Base-by-base conservation (phyloP, 2,113 vertebrate genomes). In the Orthonyx spaldingii region DNA sequence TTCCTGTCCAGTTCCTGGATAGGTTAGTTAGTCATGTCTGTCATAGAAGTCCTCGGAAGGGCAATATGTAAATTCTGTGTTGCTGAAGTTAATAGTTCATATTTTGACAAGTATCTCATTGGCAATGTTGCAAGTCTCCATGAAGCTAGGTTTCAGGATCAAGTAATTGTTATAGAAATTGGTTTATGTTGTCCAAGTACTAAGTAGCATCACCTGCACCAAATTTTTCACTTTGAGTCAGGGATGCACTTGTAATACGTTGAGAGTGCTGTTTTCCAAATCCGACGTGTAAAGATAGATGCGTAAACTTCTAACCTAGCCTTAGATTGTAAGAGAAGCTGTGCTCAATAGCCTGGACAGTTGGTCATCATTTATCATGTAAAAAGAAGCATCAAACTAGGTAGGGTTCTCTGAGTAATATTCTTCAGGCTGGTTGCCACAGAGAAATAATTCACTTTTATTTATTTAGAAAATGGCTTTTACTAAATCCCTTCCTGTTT, bases 381-480 rank as follows among this genome's bases (percentile, higher is more conserved):
- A 41, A 92, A 91, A 96, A 88, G 39, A 65, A 87, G 21, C 66
- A 80, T 83, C 61, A 71, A 64, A 59, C 65, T 71, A 63, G 53
- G 53, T 76, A 57, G 81, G n/a, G 47, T 90, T 86, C 33, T 92
- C 59, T 69, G 57, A 72, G 49, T 75, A 77, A 82, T 87, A 70
- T 81, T 90, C 39, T 92, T 89, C 71, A 75, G 16, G 10, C 12
- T 84, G 26, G 42, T 76, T 91, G 35, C 32, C 15, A 74, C 32
- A 93, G 39, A 71, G 69, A 95, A 96, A 76, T 86, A 89, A 86
- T 57, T 80, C 10, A 75, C 52, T 92, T 88, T 75, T 57, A 52
- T 84, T 94, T 87, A 27, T 78, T 92, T 79, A 87, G 63, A 78
- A 91, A 94, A 87, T 75, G 49, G 5, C 8, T 96, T 90, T 88